Conservation (phyloP, 2,113 vertebrate genomes). For the Brachypteracias leptosomus region DNA sequence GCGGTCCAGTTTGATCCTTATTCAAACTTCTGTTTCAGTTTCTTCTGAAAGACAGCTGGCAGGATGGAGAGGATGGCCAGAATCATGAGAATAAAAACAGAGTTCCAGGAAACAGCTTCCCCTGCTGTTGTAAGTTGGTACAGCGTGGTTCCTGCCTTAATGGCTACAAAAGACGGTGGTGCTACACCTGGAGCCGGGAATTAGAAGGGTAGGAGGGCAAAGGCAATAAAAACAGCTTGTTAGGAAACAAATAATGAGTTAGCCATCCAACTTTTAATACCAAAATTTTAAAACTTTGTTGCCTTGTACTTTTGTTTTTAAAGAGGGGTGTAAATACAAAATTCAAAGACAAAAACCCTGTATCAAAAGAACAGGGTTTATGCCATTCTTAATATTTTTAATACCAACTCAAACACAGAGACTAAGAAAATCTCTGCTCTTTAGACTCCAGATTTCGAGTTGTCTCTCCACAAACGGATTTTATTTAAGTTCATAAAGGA, state of each 20-base stretch:
- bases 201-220: neutral
- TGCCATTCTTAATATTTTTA: neutral
- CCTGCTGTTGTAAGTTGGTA: constrained; percentile 98
- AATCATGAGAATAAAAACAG: constrained; percentile 89
- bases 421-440: neutral
- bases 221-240: neutral
- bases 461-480: neutral
- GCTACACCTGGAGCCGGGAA: constrained; percentile 81
- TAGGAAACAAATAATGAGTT: neutral
- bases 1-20: constrained; percentile 70
- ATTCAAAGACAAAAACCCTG: neutral
- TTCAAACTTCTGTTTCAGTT: constrained; percentile 92
- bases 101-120: constrained; percentile 98
- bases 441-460: neutral
- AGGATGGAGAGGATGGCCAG: constrained; percentile 93
- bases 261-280: neutral
- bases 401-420: neutral
- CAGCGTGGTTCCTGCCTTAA: constrained; percentile 95
- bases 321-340: neutral
- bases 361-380: neutral
- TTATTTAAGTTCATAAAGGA: neutral
- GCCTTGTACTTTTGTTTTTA: neutral
- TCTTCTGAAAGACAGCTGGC: constrained; percentile 93
- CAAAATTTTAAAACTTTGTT: neutral
- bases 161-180: constrained; percentile 96